A percentile compares a stretch with the other conserved stretches of the same genome.
Evolutionary conservation across 2,113 vertebrate species (phyloP).

Genomic region (Mesoclemmys tuberculata): DNA sequence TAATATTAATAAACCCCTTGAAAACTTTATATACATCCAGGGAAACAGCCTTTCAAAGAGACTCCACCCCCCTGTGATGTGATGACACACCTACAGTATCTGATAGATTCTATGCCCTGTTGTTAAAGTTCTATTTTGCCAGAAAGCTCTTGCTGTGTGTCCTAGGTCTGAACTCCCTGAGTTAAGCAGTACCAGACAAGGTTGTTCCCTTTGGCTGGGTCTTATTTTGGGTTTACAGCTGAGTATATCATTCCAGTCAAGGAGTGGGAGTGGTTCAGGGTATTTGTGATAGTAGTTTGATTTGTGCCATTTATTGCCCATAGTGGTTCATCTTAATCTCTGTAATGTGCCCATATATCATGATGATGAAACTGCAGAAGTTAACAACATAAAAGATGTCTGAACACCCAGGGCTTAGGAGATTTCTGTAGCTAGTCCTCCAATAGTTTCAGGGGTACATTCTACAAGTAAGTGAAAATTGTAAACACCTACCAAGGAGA

Average conservation of each 20-base stretch:
- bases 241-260: neutral
- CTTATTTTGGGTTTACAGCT: neutral
- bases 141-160: neutral
- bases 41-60: neutral
- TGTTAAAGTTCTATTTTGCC: neutral
- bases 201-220: neutral
- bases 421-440: neutral
- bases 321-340: neutral
- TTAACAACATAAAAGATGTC: neutral
- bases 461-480: neutral
- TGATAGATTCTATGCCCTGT: neutral
- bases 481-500: neutral
- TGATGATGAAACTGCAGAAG: neutral
- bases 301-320: neutral
- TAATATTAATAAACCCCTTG: neutral
- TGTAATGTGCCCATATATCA: fast-evolving
- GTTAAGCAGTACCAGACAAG: neutral
- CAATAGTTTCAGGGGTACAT: neutral
- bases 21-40: neutral
- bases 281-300: neutral
- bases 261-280: neutral
- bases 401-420: neutral
- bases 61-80: neutral
- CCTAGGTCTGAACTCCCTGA: fast-evolving
- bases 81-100: neutral